These are phyloP conservation scores for Elymnias hypermnestra DNA, from an alignment of 1,140 invertebrate species.

Conservation along the genomic window DNA sequence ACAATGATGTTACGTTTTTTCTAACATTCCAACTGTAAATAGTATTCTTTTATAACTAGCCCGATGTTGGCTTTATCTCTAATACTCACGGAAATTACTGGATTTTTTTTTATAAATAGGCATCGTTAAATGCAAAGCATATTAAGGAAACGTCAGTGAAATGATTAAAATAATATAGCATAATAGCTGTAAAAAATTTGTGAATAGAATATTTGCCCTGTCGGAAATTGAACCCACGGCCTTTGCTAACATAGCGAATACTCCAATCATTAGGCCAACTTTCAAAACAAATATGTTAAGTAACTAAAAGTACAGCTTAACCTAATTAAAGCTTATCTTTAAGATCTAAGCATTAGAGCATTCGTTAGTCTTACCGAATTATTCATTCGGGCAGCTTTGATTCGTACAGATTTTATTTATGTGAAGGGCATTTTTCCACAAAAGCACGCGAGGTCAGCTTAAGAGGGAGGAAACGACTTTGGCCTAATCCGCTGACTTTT, in stretches of 20 bases:
- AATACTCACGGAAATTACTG: too few species aligned
- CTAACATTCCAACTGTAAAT: conserved; percentile 5
- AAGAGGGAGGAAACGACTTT: conserved; percentile 72
- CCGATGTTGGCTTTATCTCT: too few species aligned
- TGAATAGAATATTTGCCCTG: too few species aligned
- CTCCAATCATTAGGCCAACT: too few species aligned
- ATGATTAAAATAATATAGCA: too few species aligned
- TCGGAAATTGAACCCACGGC: too few species aligned
- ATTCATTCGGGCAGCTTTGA: conserved; percentile 36
- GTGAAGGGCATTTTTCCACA: conserved; percentile 65
- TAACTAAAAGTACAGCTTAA: too few species aligned
- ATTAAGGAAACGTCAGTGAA: too few species aligned
- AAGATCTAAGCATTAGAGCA: not conserved
- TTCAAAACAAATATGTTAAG: too few species aligned
- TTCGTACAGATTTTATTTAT: conserved; percentile 69
- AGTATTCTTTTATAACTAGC: not conserved
- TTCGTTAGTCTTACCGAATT: conserved; percentile 23
- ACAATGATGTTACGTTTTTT: conserved; percentile 12
- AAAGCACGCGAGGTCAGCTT: conserved; percentile 71
- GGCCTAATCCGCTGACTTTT: conserved; percentile 75
- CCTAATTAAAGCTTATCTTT: conserved; percentile 4
- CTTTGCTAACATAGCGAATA: too few species aligned
- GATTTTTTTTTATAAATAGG: not conserved
- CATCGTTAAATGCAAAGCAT: not conserved
- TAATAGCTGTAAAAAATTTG: too few species aligned